phyloP scores from a whole-genome alignment of 2,797 vertebrate species.

The Peromyscus melanophrys region DNA sequence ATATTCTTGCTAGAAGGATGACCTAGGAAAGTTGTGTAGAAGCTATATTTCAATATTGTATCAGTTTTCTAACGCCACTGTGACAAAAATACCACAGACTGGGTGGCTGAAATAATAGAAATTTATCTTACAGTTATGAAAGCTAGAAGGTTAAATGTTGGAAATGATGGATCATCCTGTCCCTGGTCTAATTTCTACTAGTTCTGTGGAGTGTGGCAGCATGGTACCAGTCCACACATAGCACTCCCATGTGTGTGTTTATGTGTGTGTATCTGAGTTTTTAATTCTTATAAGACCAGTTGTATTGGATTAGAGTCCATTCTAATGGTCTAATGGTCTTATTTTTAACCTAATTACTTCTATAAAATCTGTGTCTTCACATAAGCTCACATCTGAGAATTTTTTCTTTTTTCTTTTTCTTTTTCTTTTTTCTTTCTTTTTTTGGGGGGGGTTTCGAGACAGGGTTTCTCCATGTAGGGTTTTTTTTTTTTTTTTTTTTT shows the following conservation, averaged over 20 bases:
- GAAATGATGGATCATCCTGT: not conserved
- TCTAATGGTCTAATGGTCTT: not conserved
- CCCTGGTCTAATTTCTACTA: not conserved
- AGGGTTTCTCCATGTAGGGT: too few relatives aligned
- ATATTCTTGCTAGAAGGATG: not conserved
- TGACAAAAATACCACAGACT: not conserved
- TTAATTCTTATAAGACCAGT: not conserved
- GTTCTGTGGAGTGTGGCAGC: not conserved
- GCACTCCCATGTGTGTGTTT: not conserved
- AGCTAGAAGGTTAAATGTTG: not conserved
- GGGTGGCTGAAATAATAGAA: not conserved
- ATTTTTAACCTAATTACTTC: conserved; percentile 1
- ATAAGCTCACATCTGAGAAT: not conserved
- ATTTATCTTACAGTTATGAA: not conserved
- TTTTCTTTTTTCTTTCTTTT: too few relatives aligned
- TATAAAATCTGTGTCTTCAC: not conserved
- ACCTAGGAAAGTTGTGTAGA: not conserved
- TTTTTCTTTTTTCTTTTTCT: too few relatives aligned
- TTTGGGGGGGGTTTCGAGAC: too few relatives aligned
- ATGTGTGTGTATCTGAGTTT: not conserved
- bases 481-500: too few relatives aligned
- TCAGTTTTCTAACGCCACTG: not conserved
- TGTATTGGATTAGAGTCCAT: not conserved
- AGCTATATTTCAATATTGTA: not conserved
- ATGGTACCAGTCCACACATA: not conserved